Percentiles rank a stretch among this genome's conserved stretches.
phyloP scores from a whole-genome alignment of 1,140 invertebrate genomes.

The Chlorops oryzae region DNA sequence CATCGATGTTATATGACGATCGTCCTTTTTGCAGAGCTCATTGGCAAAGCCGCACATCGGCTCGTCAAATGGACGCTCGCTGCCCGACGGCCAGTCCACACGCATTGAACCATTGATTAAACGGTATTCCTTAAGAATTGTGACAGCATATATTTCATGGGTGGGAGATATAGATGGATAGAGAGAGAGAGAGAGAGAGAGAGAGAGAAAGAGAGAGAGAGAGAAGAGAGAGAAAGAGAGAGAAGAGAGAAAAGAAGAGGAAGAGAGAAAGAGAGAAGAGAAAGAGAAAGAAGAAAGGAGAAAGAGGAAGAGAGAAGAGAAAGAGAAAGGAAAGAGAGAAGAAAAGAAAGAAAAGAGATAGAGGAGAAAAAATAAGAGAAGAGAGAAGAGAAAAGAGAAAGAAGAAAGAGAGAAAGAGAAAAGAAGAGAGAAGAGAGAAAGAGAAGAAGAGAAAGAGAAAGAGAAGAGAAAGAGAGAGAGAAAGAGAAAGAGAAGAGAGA shows the following conservation, averaged over 20 bases:
- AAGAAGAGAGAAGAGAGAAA: too few species aligned
- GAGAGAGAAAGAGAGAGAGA: too few species aligned
- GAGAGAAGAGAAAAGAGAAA: too few species aligned
- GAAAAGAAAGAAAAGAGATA: too few species aligned
- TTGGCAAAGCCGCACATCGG: conserved; percentile 89
- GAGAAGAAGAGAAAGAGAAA: background rate
- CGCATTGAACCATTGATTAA: conserved; percentile 55
- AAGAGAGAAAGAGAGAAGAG: too few species aligned
- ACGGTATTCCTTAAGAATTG: conserved; percentile 62
- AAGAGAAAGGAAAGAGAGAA: background rate
- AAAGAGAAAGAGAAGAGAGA: background rate
- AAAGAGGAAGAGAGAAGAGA: background rate
- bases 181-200: background rate
- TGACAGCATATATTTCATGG: too few species aligned
- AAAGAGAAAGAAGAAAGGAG: too few species aligned
- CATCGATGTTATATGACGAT: conserved; percentile 66
- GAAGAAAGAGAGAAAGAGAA: too few species aligned
- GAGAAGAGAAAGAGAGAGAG: background rate
- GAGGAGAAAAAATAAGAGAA: too few species aligned
- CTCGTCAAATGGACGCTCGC: conserved; percentile 81
- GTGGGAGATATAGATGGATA: background rate
- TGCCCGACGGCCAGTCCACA: conserved; percentile 73
- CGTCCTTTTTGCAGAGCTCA: conserved; percentile 71
- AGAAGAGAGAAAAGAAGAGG: too few species aligned
- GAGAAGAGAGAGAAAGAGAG: too few species aligned